Conservation (phyloP, 2,888 invertebrate species). For the Keiferia lycopersicella region DNA sequence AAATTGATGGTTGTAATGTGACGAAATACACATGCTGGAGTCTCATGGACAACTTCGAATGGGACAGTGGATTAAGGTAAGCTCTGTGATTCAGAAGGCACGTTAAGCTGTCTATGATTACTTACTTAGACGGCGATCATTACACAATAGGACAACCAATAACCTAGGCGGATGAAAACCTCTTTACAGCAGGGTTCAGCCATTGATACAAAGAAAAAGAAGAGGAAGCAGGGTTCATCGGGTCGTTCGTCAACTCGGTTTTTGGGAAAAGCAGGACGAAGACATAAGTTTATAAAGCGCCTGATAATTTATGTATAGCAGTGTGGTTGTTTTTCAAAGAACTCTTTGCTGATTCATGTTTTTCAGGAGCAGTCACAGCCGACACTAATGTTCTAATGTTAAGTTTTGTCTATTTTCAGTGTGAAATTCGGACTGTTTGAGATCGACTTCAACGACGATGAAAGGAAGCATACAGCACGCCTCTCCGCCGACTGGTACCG, state of each 20-base stretch:
- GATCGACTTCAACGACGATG: slow-evolving; percentile 54
- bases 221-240: too few species aligned
- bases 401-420: slow-evolving; percentile 43
- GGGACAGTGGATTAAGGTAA: slow-evolving; percentile 53
- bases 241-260: too few species aligned
- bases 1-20: slow-evolving; percentile 56
- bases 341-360: too few species aligned
- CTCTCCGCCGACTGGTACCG: slow-evolving; percentile 60
- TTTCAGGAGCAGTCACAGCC: slow-evolving; percentile 8
- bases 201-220: too few species aligned
- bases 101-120: neutral
- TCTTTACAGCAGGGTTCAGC: too few species aligned
- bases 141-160: too few species aligned
- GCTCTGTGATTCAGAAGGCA: neutral
- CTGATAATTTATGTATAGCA: slow-evolving; percentile 1
- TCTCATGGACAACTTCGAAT: slow-evolving; percentile 71
- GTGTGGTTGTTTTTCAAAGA: neutral
- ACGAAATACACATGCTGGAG: slow-evolving; percentile 62
- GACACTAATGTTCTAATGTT: neutral
- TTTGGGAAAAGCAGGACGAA: too few species aligned
- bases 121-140: too few species aligned
- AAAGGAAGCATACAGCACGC: slow-evolving; percentile 48
- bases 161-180: too few species aligned
- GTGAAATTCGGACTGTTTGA: slow-evolving; percentile 65
- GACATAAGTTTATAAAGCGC: neutral